Evolutionary conservation across 1,140 invertebrate genomes (phyloP), one percentile per base, ranked within the genome.

Genomic region (Danaus melanippus): DNA sequence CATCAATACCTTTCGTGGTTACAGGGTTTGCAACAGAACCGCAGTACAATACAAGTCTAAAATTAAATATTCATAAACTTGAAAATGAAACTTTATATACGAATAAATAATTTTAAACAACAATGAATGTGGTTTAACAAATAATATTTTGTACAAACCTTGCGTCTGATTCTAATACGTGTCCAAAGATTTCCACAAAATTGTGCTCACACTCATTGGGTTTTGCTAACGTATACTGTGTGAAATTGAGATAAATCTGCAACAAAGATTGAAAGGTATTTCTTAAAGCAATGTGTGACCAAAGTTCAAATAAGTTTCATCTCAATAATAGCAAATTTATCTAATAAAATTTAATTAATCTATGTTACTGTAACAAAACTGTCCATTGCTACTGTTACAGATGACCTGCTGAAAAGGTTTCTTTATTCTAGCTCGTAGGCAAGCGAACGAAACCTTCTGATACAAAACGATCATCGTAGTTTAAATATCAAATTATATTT

Each of bases 191-290:
- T 69, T 86, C 73, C 0, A 86, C 70, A 1, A 78, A 62, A 21
- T 86, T 86, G 10, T 81, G 67, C 44, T 82, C 79, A 15, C 83
- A 86, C 46, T 84, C 83, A 44, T 86, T 86, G 0, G 80, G 80
- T 10, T 72, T 72, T 0, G 53, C 46, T 1, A 83, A 50, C 0
- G 53, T 40, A 42, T 79, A 86, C 1, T 54, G 43, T 0, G 80
- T 78, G 57, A 86, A 86, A 40, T 86, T 82, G 1, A 86, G 62
- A 45, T 79, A 79, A 39, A 86, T 86, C 83, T 86, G 75, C 21
- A 77, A 79, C 2, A 48, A 64, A 68, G 21, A 32, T 1, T 32
- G 2, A 32, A 32, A 32, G 21, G 21, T 21, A 32, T 32, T 32
- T 1, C 7, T 32, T 32, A 2, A 32, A 32, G 21, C 21, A 32